A percentile compares a stretch with the other conserved stretches of the same genome.
These are phyloP conservation scores for Aricia agestis DNA, from an alignment of 1,140 invertebrate species.

Conservation along the genomic window DNA sequence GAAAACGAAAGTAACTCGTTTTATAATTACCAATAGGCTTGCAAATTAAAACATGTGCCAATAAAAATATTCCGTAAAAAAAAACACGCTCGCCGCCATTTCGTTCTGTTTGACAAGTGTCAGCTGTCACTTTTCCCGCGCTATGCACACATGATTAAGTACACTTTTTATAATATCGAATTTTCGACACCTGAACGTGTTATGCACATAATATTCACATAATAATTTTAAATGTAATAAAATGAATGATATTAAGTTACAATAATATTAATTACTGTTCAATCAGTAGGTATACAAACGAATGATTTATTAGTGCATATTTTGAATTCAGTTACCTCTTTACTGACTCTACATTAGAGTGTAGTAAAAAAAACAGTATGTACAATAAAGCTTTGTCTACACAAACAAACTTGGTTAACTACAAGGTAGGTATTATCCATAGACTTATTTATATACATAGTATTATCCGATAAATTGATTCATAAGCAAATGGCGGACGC, in stretches of 20 bases:
- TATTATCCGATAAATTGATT: too few relatives aligned
- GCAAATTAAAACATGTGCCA: background rate
- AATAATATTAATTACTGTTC: too few relatives aligned
- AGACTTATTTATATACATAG: too few relatives aligned
- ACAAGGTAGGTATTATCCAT: too few relatives aligned
- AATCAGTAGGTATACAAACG: too few relatives aligned
- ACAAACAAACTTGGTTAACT: too few relatives aligned
- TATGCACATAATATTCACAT: background rate
- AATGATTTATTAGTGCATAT: too few relatives aligned
- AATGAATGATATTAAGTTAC: background rate
- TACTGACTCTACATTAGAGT: too few relatives aligned
- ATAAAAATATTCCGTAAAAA: conserved; percentile 2
- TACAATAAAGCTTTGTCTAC: too few relatives aligned
- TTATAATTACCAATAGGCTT: conserved; percentile 1
- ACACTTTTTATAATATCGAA: conserved; percentile 33
- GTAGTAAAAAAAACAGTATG: too few relatives aligned
- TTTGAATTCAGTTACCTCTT: too few relatives aligned
- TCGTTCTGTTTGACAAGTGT: conserved; percentile 43
- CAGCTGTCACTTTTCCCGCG: conserved; percentile 51
- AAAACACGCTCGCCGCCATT: conserved; percentile 27
- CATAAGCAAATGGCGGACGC: too few relatives aligned
- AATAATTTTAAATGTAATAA: background rate
- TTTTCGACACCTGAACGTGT: conserved; percentile 22
- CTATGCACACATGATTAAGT: conserved; percentile 37
- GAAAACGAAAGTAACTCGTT: background rate